phyloP scores from a whole-genome alignment of 2,113 vertebrate genomes.

The Thinocorus orbignyianus region DNA sequence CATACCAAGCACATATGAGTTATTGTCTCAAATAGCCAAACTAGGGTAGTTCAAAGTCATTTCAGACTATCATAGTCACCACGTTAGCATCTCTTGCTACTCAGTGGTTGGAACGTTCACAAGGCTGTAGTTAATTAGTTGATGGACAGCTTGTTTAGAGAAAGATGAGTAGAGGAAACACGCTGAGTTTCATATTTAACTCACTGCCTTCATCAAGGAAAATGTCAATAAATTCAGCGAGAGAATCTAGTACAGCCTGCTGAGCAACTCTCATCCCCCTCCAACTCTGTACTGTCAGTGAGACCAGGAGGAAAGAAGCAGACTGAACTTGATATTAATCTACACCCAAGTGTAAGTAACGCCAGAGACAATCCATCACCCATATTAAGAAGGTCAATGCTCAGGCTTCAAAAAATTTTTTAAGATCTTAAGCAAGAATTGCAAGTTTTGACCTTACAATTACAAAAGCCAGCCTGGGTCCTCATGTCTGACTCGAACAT shows the following conservation, averaged over 20 bases:
- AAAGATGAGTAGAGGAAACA: background rate
- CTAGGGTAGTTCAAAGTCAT: background rate
- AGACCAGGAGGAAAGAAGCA: background rate
- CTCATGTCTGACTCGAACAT: background rate
- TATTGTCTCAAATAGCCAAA: background rate
- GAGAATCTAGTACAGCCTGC: background rate
- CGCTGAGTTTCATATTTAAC: background rate
- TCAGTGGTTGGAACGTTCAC: background rate
- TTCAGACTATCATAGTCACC: background rate
- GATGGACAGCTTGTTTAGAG: background rate
- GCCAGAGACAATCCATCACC: background rate
- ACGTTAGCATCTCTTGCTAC: background rate
- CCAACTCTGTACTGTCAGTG: fast-evolving
- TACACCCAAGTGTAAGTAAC: background rate
- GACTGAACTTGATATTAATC: background rate
- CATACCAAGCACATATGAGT: background rate
- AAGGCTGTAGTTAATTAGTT: fast-evolving
- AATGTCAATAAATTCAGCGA: background rate
- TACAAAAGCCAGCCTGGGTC: background rate
- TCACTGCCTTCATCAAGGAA: background rate
- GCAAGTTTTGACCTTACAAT: background rate
- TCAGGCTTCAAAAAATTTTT: background rate
- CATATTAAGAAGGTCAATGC: background rate
- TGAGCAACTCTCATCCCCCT: background rate
- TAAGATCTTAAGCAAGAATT: background rate